These are phyloP conservation scores for Rostratula benghalensis DNA, from an alignment of 2,113 vertebrate species.

Conservation along the genomic window DNA sequence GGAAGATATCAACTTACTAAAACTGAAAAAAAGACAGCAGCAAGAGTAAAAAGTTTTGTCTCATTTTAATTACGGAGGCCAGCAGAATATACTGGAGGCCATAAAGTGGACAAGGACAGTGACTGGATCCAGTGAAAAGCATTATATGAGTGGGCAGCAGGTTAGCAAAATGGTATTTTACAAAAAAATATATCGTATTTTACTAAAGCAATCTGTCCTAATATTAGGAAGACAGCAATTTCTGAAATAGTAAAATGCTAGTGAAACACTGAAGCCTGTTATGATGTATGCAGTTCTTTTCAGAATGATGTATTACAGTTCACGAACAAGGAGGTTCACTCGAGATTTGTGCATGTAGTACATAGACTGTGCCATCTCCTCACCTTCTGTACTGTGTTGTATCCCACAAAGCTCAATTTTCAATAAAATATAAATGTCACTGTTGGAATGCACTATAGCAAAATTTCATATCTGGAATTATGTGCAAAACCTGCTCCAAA, in stretches of 20 bases:
- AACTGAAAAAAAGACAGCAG: neutral
- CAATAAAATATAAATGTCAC: neutral
- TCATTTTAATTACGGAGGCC: neutral
- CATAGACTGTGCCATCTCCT: neutral
- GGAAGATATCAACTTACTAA: neutral
- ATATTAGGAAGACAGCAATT: neutral
- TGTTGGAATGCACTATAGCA: neutral
- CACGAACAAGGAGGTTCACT: neutral
- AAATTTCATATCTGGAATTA: neutral
- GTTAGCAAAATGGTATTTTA: neutral
- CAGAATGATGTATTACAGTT: neutral
- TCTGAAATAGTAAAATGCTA: neutral
- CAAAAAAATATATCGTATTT: neutral
- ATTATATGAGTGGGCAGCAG: neutral
- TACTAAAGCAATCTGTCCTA: neutral
- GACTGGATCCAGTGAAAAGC: neutral
- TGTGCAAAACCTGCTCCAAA: neutral
- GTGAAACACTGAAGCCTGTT: neutral
- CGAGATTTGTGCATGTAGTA: neutral
- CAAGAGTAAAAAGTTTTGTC: neutral
- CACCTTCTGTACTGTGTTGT: neutral
- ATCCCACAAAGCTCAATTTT: slow-evolving; percentile 2
- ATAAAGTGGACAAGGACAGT: neutral
- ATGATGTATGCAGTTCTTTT: neutral
- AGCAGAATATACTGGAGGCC: neutral